Evolutionary conservation across 2,113 vertebrate species (phyloP).

Genomic region (Elachura formosa): DNA sequence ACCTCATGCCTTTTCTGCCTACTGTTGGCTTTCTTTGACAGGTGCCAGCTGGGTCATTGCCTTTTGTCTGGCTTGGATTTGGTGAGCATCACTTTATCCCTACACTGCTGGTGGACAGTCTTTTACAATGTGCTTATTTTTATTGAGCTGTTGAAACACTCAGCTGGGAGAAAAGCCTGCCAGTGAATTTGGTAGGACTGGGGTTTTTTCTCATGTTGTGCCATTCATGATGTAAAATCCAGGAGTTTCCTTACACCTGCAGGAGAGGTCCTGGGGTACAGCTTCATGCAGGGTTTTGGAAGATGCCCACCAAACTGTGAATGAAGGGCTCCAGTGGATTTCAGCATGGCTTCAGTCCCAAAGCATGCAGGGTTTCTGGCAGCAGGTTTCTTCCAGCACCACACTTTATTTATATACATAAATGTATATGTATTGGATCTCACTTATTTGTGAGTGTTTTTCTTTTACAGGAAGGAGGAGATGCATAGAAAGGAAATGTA

Average conservation of each 20-base stretch:
- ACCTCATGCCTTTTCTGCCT: neutral
- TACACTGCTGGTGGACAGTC: neutral
- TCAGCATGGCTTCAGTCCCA: constrained; percentile 13
- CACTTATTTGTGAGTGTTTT: constrained; percentile 7
- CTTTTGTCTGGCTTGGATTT: neutral
- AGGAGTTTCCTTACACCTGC: neutral
- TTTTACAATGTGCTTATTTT: neutral
- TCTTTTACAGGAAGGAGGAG: constrained; percentile 46
- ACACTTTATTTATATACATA: constrained; percentile 21
- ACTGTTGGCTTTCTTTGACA: neutral
- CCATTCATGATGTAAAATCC: neutral
- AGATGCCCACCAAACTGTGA: neutral
- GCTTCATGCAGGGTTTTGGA: neutral
- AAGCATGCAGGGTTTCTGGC: constrained; percentile 49
- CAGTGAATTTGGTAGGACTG: neutral
- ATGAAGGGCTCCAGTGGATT: constrained; percentile 20
- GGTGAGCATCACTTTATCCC: neutral
- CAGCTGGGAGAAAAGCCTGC: neutral
- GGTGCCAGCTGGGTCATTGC: neutral
- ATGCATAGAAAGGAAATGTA: constrained; percentile 55
- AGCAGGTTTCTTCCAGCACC: constrained; percentile 30
- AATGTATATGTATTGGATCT: constrained; percentile 47
- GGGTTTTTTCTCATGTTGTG: neutral
- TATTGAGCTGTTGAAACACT: neutral
- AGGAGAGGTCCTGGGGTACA: neutral